A percentile compares a stretch with the other conserved stretches of the same genome.
Evolutionary conservation across 2,113 vertebrate species (phyloP).

Genomic region (Pelecanus crispus): DNA sequence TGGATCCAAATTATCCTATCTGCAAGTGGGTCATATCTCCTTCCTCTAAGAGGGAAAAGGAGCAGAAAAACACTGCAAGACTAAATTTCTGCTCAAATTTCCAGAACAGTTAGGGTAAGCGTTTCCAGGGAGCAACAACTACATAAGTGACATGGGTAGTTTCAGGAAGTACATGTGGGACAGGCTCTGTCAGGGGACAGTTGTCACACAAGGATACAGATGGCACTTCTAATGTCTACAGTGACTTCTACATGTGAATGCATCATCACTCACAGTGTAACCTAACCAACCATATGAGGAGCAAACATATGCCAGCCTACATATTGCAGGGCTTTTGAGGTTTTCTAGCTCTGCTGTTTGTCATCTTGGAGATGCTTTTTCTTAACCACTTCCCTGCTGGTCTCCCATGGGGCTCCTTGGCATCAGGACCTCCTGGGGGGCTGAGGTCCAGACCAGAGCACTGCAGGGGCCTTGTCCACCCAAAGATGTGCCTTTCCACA

Average conservation of each 20-base stretch:
- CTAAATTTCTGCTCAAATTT: background rate
- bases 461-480: background rate
- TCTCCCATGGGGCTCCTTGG: background rate
- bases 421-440: background rate
- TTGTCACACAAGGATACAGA: background rate
- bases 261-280: background rate
- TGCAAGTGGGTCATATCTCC: background rate
- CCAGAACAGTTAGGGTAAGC: background rate
- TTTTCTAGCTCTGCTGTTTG: background rate
- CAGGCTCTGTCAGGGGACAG: background rate
- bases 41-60: background rate
- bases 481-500: background rate
- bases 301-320: background rate
- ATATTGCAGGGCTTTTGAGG: background rate
- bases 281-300: background rate
- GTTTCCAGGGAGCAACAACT: background rate
- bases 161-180: background rate
- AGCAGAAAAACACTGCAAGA: background rate
- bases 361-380: background rate
- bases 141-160: background rate
- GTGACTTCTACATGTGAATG: background rate
- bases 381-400: background rate
- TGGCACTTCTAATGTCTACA: background rate
- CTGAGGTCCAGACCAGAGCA: background rate
- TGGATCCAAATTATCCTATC: background rate